Conservation (phyloP, 2,113 vertebrate genomes). For the Gadus chalcogrammus region DNA sequence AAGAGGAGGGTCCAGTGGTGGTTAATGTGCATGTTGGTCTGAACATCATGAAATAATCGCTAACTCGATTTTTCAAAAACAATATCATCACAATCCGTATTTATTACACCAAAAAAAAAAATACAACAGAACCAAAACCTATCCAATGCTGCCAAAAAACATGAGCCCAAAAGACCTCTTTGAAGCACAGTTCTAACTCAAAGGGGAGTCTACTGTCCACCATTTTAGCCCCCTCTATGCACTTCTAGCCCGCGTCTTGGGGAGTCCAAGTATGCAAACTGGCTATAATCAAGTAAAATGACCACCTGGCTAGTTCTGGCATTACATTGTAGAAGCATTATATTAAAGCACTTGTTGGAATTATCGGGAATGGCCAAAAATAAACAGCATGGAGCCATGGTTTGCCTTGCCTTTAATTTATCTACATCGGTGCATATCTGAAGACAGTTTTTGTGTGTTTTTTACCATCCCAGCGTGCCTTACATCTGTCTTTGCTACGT, state of each 20-base stretch:
- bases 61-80: background rate
- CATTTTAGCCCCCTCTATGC: constrained; percentile 14
- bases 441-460: background rate
- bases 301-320: background rate
- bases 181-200: constrained; percentile 12
- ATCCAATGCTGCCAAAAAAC: constrained; percentile 20
- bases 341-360: constrained; percentile 3
- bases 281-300: background rate
- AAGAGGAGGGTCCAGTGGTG: background rate
- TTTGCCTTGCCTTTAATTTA: constrained; percentile 11
- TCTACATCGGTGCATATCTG: constrained; percentile 23
- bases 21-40: no score
- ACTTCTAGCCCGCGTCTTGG: constrained; percentile 4
- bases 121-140: constrained; percentile 22
- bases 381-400: background rate
- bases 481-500: constrained; percentile 4
- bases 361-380: constrained; percentile 7
- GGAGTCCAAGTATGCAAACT: background rate
- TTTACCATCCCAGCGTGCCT: background rate
- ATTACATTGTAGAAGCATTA: constrained; percentile 13
- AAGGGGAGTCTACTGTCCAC: constrained; percentile 13
- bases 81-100: constrained; percentile 17
- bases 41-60: background rate
- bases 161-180: constrained; percentile 14
- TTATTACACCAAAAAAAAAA: constrained; percentile 28